Percentiles rank a stretch among this genome's conserved stretches.
Evolutionary conservation across 2,797 vertebrate genomes (phyloP).

Genomic region (Helicolenus hilgendorfi): DNA sequence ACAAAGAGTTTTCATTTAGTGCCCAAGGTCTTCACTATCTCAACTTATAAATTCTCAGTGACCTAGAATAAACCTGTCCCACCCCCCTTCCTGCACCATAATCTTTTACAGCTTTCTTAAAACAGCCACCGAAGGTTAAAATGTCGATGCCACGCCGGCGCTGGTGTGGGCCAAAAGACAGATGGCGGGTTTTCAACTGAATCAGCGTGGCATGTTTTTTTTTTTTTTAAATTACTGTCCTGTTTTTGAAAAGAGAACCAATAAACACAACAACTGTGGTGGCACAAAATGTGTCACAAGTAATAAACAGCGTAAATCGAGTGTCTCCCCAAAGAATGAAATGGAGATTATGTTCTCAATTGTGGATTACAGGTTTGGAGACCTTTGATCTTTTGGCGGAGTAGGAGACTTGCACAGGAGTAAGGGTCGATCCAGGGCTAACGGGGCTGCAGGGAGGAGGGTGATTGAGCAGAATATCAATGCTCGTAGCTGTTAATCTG

Average conservation of each 20-base stretch:
- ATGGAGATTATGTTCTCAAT: conserved; percentile 64
- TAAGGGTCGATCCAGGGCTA: conserved; percentile 59
- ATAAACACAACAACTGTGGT: conserved; percentile 8
- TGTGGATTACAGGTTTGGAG: conserved; percentile 73
- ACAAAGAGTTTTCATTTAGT: conserved; percentile 65
- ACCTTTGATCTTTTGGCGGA: conserved; percentile 66
- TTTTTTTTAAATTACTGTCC: conserved; percentile 33
- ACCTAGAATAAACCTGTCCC: conserved; percentile 64
- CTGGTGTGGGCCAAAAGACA: conserved; percentile 3
- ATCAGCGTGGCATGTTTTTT: conserved; percentile 36
- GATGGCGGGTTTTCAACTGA: conserved; percentile 5
- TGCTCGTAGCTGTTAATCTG: conserved; percentile 63
- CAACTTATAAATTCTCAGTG: conserved; percentile 61
- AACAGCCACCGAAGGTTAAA: conserved; percentile 61
- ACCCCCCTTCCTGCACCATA: conserved; percentile 45
- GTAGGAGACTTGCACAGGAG: conserved; percentile 38
- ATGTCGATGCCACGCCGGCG: background rate
- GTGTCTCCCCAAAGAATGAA: conserved; percentile 40
- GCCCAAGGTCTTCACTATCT: conserved; percentile 63
- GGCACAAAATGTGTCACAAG: conserved; percentile 21
- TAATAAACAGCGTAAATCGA: conserved; percentile 33
- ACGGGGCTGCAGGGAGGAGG: conserved; percentile 55
- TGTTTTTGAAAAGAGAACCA: conserved; percentile 36
- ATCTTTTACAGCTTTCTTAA: conserved; percentile 67
- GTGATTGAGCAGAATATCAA: conserved; percentile 77